Conservation (phyloP, 2,113 vertebrate genomes). For the Apistogramma diplotaenia region DNA sequence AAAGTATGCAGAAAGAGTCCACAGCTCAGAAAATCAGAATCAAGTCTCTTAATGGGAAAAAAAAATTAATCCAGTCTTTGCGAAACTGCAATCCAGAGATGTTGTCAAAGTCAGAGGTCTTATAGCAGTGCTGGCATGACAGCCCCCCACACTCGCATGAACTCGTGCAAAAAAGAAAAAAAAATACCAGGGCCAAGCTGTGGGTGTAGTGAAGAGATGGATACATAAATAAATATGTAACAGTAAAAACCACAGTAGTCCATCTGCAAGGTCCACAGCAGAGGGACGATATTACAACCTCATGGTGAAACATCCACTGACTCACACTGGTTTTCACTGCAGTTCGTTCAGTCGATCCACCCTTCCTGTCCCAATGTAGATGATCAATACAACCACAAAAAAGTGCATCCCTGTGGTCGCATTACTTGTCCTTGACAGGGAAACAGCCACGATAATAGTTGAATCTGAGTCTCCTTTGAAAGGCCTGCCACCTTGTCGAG, state of each 20-base stretch:
- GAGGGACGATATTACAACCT: neutral
- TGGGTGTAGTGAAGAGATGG: neutral
- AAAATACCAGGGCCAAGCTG: neutral
- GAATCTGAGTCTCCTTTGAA: neutral
- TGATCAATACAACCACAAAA: neutral
- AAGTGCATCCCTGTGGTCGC: neutral
- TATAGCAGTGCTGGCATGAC: neutral
- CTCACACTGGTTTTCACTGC: neutral
- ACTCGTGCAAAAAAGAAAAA: neutral
- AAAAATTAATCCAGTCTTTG: conserved; percentile 8
- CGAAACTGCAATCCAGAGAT: conserved; percentile 21
- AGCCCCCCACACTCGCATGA: neutral
- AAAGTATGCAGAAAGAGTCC: neutral
- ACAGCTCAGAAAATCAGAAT: neutral
- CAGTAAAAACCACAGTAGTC: neutral
- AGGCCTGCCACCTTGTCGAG: neutral
- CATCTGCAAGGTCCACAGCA: neutral
- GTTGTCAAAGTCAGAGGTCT: neutral
- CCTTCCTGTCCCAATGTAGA: neutral
- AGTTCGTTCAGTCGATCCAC: conserved; percentile 8
- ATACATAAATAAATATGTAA: neutral
- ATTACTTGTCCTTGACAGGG: neutral
- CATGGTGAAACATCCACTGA: neutral
- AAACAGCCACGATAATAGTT: neutral
- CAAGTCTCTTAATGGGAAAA: neutral